Base-by-base conservation (phyloP, 1,140 invertebrate genomes). In the Colletes latitarsis region DNA sequence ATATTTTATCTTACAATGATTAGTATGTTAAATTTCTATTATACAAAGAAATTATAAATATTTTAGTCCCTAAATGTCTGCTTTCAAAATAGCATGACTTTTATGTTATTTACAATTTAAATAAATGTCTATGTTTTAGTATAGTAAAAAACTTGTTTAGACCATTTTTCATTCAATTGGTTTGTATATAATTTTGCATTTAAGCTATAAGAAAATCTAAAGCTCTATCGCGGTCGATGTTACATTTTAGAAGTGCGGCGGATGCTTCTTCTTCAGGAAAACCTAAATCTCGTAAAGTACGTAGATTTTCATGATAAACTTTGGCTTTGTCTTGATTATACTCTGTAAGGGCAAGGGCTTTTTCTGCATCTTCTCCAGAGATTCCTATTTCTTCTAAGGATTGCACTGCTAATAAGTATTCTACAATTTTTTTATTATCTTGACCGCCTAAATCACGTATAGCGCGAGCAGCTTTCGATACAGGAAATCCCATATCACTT, bases 221-320 rank as follows among this genome's bases (percentile, higher is more conserved):
- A 49, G 97, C 97, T 93, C 97, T 97, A 88, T 98, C 97, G 87
- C 96, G 95, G 93, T 98, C 96, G 89, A 97, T 96, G 90, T 97
- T 94, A 89, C 96, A 96, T 88, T 96, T 95, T 12, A 96, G 90
- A 39, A 98, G 93, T 52, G 97, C 97, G 74, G 95, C 94, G 1
- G 95, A 96, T 19, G 97, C 96, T 88, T 95, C 94, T 46, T 95
- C 95, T 93, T 97, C 96, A 1, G 96, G 93, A 91, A 98, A 98
- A 30, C 97, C 97, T 57, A 98, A 94, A 90, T 97, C 96, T 92
- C 96, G 95, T 55, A 98, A 93, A 87, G 97, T 96, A 63, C 95
- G 95, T 81, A 94, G 89, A 88, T 94, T 93, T 82, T 94, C 89
- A 63, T 95, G 91, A 88, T 95, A 95, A 41, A 89, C 85, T 85